phyloP scores from a whole-genome alignment of 2,113 vertebrate species.

The Pygoscelis antarcticus region DNA sequence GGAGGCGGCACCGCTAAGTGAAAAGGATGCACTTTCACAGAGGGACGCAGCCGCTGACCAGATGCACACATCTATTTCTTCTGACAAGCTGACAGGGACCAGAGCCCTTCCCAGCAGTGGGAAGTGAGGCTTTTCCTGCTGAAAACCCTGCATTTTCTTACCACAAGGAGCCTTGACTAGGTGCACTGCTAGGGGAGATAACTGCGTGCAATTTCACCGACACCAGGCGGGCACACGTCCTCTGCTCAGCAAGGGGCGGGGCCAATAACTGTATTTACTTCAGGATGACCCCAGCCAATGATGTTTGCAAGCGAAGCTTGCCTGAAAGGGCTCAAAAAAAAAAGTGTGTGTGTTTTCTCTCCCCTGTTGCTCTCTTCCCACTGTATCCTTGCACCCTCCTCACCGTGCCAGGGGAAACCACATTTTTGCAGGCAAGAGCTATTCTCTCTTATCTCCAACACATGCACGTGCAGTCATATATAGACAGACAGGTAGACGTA shows the following conservation, averaged over 20 bases:
- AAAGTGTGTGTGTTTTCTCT: not conserved
- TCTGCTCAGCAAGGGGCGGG: not conserved
- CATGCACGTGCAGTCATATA: not conserved
- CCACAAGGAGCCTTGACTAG: not conserved
- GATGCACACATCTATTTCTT: rapidly evolving
- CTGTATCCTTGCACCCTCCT: not conserved
- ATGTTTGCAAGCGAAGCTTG: not conserved
- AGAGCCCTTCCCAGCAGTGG: not conserved
- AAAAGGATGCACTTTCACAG: not conserved
- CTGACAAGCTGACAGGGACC: not conserved
- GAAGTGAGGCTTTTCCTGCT: not conserved
- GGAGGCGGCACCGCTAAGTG: not conserved
- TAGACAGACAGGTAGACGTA: not conserved
- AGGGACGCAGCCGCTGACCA: rapidly evolving
- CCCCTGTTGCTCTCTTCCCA: not conserved
- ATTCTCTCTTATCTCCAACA: not conserved
- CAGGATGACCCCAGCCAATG: not conserved
- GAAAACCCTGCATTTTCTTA: not conserved
- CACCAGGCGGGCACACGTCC: not conserved
- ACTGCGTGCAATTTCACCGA: not conserved
- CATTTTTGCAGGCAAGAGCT: not conserved
- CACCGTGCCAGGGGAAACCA: not conserved
- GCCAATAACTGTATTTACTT: slow-evolving; percentile 1
- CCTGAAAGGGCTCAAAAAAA: not conserved
- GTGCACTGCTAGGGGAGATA: not conserved